These are phyloP conservation scores for Hoplostethus mediterraneus DNA, from an alignment of 2,797 vertebrate species.

Conservation along the genomic window DNA sequence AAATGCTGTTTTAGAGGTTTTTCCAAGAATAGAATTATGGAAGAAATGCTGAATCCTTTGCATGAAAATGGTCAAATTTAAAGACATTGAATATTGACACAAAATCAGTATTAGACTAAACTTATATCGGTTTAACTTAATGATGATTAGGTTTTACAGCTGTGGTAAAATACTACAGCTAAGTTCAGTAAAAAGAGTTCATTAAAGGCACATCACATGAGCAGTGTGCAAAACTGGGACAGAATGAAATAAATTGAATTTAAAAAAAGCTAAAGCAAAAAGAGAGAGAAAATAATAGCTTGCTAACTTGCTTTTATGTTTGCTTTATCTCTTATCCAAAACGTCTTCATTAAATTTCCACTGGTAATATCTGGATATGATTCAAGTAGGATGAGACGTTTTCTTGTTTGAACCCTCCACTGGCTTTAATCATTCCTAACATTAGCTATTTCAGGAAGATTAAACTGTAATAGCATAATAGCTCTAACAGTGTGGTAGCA, in stretches of 20 bases:
- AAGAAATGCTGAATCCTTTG: no score
- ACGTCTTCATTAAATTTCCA: conserved; percentile 38
- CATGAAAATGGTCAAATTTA: not conserved
- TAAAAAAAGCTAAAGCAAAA: conserved; percentile 11
- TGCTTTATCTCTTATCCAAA: conserved; percentile 29
- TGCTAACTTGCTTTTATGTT: conserved; percentile 36
- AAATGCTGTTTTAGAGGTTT: no score
- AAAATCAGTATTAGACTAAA: not conserved
- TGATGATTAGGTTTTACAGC: conserved; percentile 8
- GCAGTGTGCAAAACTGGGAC: conserved; percentile 19
- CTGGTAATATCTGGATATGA: conserved; percentile 41
- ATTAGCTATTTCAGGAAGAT: conserved; percentile 28
- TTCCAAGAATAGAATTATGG: no score
- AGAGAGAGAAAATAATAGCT: conserved; percentile 23
- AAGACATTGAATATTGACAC: not conserved
- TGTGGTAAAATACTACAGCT: not conserved
- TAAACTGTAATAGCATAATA: conserved; percentile 18
- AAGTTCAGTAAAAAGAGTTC: conserved; percentile 23
- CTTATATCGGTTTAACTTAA: not conserved
- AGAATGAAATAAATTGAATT: conserved; percentile 8
- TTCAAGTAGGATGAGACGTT: conserved; percentile 26
- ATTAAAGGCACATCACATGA: conserved; percentile 22
- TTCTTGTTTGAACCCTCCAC: conserved; percentile 4
- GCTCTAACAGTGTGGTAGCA: conserved; percentile 8
- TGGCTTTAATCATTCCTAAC: conserved; percentile 29